These are phyloP conservation scores for Mungos mungo DNA, from an alignment of 2,113 vertebrate species.

Conservation along the genomic window DNA sequence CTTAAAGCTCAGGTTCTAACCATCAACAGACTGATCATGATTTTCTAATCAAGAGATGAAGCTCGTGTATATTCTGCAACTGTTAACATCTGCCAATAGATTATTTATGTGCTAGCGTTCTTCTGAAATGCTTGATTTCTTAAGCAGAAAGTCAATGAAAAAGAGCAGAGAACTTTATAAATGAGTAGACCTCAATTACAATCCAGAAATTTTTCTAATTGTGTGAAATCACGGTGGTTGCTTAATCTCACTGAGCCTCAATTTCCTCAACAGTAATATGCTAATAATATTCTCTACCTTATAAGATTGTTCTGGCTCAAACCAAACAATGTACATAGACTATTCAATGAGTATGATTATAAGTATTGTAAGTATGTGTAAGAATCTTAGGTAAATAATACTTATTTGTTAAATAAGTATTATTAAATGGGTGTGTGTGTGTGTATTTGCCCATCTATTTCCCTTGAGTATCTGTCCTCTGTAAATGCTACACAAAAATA, in stretches of 20 bases:
- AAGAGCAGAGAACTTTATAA: not conserved
- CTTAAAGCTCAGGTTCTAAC: constrained; percentile 17
- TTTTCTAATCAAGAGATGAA: constrained; percentile 18
- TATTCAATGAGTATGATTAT: not conserved
- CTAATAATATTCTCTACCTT: not conserved
- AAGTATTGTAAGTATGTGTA: not conserved
- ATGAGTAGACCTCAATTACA: not conserved
- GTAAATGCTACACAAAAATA: not conserved
- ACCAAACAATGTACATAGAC: not conserved
- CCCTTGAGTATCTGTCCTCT: not conserved
- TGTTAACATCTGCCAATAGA: not conserved
- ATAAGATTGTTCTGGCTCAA: not conserved
- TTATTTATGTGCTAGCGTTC: constrained; percentile 10
- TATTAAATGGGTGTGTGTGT: not conserved
- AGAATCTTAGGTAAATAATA: not conserved
- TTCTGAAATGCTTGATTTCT: constrained; percentile 32
- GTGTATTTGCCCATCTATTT: not conserved
- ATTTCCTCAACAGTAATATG: not conserved
- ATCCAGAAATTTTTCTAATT: not conserved
- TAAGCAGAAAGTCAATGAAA: constrained; percentile 10
- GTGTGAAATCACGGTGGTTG: not conserved
- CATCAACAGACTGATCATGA: not conserved
- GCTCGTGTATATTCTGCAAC: constrained; percentile 17
- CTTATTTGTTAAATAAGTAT: not conserved
- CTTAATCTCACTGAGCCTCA: not conserved